These are phyloP conservation scores for Salvator merianae DNA, from an alignment of 2,113 vertebrate genomes.

Conservation along the genomic window DNA sequence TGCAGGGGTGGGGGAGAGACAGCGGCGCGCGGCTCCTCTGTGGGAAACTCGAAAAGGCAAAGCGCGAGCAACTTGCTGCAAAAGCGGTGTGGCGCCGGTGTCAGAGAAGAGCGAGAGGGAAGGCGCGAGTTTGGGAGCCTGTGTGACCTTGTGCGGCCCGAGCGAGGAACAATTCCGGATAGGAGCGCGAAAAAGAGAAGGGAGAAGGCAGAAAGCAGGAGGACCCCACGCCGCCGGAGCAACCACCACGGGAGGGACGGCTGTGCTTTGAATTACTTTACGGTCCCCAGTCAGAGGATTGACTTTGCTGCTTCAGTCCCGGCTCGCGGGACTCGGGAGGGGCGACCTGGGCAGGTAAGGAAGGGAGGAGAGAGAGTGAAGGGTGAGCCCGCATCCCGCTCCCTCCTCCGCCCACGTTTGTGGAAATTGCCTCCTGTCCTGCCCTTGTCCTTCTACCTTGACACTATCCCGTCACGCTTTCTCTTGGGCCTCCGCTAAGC, in stretches of 20 bases:
- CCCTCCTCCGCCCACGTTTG: not conserved
- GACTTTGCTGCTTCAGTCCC: not conserved
- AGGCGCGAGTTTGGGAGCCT: not conserved
- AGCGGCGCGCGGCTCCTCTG: not conserved
- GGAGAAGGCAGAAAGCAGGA: not conserved
- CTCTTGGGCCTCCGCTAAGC: too few relatives aligned
- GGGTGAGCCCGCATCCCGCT: not conserved
- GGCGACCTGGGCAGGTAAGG: slow-evolving; percentile 11
- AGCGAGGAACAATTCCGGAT: too few relatives aligned
- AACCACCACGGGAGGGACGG: not conserved
- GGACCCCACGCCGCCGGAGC: not conserved
- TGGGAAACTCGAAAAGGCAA: too few relatives aligned
- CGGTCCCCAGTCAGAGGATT: too few relatives aligned
- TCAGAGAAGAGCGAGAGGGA: too few relatives aligned
- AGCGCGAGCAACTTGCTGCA: not conserved
- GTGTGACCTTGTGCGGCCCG: not conserved
- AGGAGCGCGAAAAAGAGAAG: too few relatives aligned
- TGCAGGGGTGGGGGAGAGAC: too few relatives aligned
- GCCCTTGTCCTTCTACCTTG: too few relatives aligned
- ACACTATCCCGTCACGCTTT: not conserved
- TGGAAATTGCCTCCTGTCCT: not conserved
- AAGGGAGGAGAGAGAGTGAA: too few relatives aligned
- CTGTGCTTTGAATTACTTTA: too few relatives aligned
- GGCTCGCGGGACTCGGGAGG: not conserved
- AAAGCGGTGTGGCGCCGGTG: too few relatives aligned